Conservation (phyloP, 2,888 invertebrate genomes). For the Coleophora flavipennella region DNA sequence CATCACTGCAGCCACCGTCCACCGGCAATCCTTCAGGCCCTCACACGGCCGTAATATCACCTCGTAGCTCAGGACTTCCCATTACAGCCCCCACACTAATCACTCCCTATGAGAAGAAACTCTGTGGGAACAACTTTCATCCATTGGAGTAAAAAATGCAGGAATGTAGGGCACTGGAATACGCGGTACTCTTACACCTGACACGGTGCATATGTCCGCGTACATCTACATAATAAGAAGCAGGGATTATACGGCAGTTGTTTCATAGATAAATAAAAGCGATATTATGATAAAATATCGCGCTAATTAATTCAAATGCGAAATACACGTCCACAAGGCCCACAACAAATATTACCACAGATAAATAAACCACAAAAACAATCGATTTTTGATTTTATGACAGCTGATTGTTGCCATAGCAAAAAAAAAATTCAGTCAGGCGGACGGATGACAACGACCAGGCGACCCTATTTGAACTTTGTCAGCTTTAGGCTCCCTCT, state of each 20-base stretch:
- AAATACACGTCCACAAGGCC: constrained; percentile 10
- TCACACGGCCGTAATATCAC: constrained; percentile 30
- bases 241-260: neutral
- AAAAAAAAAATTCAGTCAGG: no score
- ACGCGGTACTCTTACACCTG: neutral
- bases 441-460: no score
- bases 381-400: constrained; percentile 9
- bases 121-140: constrained; percentile 52
- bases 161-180: constrained; percentile 54
- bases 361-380: constrained; percentile 6
- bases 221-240: constrained; percentile 3
- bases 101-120: constrained; percentile 49
- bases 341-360: constrained; percentile 8
- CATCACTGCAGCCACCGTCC: constrained; percentile 40
- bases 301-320: constrained; percentile 1
- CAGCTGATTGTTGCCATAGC: constrained; percentile 5
- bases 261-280: neutral
- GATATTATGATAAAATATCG: no score
- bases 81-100: constrained; percentile 42
- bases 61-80: constrained; percentile 29
- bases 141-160: constrained; percentile 55
- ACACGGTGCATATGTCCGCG: neutral
- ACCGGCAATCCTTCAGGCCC: constrained; percentile 17
- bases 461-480: no score
- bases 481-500: no score